Evolutionary conservation across 2,113 vertebrate genomes (phyloP), one percentile per base, ranked within the genome.

Genomic region (Alligator mississippiensis): DNA sequence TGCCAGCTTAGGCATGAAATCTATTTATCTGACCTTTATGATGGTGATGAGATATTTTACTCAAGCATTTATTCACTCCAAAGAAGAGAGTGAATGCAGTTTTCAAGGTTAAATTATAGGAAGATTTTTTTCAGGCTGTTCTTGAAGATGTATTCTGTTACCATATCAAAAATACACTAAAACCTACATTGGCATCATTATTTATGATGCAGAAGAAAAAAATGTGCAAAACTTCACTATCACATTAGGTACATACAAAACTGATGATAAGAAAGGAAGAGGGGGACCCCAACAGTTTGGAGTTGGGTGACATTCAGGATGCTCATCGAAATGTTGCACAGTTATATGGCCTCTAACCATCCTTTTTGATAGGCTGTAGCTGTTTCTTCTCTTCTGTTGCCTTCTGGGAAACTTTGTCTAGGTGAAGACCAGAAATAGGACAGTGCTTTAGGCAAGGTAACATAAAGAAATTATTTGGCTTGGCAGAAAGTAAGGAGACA

Each of bases 1-100:
- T 58, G 82, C 91, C 77, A 30, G 75, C 59, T 60, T 0, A 0
- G 47, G 68, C 10, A 0, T 12, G 22, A 60, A 34, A 4, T 38
- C 25, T 68, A 38, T 16, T 90, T 14, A 22, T 89, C 74, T 11
- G 2, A 57, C 75, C 59, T 93, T 84, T 80, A 57, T 77, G 70
- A 54, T 80, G 78, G 54, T 15, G 70, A 79, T 38, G 54, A 89
- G 89, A 79, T 79, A 0, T 47, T 47, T 47, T 76, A 66, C 47
- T 74, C 1, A 59, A 81, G n/a, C n/a, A 88, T 22, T n/a, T 9
- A 3, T 6, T 74, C 80, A 18, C 27, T 3, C 4, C 17, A 47
- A 25, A 55, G 30, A 92, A 76, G 11, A 25, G 34, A 9, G 1
- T 83, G 24, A 83, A 38, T 66, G 30, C 9, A 81, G 18, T 76